These are phyloP conservation scores for Saccopteryx leptura DNA, from an alignment of 2,113 vertebrate genomes.

Conservation along the genomic window DNA sequence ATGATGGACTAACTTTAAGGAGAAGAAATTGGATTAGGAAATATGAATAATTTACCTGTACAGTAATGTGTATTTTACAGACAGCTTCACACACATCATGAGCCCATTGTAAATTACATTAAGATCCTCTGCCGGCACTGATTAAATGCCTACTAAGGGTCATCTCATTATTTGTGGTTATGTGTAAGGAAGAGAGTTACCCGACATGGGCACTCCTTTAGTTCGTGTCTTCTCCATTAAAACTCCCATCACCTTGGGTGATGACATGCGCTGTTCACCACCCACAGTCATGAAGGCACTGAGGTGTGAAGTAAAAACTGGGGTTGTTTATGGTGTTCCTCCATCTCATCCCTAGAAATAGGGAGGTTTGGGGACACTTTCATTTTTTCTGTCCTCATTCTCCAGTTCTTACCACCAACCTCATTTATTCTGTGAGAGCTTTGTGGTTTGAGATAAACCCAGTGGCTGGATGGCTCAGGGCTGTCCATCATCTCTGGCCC, in stretches of 20 bases:
- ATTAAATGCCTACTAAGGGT: not conserved
- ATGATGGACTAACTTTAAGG: not conserved
- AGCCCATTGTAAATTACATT: not conserved
- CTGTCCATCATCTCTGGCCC: not conserved
- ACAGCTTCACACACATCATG: not conserved
- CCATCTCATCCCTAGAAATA: not conserved
- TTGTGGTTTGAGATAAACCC: not conserved
- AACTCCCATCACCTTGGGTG: fast-evolving
- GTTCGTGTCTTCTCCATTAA: not conserved
- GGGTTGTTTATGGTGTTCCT: not conserved
- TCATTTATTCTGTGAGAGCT: not conserved
- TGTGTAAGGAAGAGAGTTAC: not conserved
- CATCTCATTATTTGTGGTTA: not conserved
- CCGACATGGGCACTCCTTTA: not conserved
- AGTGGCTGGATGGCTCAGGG: not conserved
- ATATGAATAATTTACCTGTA: not conserved
- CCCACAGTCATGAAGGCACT: not conserved
- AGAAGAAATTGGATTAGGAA: not conserved
- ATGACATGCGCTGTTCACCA: not conserved
- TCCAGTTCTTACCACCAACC: not conserved
- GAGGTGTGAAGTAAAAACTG: not conserved
- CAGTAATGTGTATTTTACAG: not conserved
- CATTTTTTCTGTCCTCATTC: not conserved
- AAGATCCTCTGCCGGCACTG: not conserved
- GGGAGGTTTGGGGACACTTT: not conserved